phyloP scores from a whole-genome alignment of 2,888 invertebrate genomes.

The Cabera pusaria region DNA sequence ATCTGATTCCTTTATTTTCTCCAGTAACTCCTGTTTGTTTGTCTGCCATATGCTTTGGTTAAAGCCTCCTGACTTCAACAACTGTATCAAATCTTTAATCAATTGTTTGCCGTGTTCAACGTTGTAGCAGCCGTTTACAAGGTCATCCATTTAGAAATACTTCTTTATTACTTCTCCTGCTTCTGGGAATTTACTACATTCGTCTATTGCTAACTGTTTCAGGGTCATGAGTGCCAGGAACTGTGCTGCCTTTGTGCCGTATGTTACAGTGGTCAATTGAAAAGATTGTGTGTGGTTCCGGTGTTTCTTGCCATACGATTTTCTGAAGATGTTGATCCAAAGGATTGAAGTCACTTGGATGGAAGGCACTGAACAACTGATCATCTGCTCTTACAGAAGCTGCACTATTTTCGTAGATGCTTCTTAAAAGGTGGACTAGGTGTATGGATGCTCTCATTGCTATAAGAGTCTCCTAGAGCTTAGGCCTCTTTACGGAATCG shows the following conservation, averaged over 20 bases:
- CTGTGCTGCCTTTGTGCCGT: slow-evolving; percentile 24
- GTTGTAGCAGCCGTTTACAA: slow-evolving; percentile 6
- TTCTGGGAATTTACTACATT: slow-evolving; percentile 3
- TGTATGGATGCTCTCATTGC: too few relatives aligned
- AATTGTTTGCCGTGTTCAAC: slow-evolving; percentile 9
- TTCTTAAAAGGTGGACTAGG: too few relatives aligned
- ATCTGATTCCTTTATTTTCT: too few relatives aligned
- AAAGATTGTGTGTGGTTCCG: too few relatives aligned
- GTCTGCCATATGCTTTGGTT: too few relatives aligned
- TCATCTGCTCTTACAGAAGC: too few relatives aligned
- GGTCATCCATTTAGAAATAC: slow-evolving; percentile 20
- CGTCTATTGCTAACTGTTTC: slow-evolving; percentile 19
- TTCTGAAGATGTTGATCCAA: slow-evolving; percentile 29
- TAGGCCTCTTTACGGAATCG: too few relatives aligned
- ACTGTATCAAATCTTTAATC: slow-evolving; percentile 11
- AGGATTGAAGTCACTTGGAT: too few relatives aligned
- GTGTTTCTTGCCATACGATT: slow-evolving; percentile 34
- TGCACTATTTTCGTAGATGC: too few relatives aligned
- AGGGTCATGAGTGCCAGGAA: slow-evolving; percentile 34
- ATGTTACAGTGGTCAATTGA: slow-evolving; percentile 6
- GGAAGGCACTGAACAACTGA: too few relatives aligned
- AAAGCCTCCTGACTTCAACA: slow-evolving; percentile 25
- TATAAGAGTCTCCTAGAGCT: too few relatives aligned
- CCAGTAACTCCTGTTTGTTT: too few relatives aligned
- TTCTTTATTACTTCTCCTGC: slow-evolving; percentile 11